Conservation (phyloP, 2,113 vertebrate species). For the Peromyscus californicus region DNA sequence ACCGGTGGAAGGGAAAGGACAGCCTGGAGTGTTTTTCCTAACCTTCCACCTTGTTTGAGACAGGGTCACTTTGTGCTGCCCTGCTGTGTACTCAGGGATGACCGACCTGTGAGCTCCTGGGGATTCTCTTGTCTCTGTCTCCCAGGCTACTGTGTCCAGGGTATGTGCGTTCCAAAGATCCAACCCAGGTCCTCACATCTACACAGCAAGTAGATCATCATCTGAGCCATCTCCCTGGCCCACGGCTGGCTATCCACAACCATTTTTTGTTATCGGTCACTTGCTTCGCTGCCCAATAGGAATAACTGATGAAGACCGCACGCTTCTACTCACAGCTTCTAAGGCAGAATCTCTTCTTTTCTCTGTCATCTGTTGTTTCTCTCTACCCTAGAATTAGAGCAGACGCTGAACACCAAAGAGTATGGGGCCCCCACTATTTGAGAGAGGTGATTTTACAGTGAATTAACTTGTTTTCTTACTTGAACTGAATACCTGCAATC, state of each 20-base stretch:
- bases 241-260: neutral
- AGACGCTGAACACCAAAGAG: neutral
- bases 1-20: neutral
- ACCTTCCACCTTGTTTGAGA: neutral
- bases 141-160: neutral
- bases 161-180: neutral
- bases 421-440: neutral
- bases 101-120: neutral
- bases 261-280: neutral
- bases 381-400: neutral
- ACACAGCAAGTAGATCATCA: no score
- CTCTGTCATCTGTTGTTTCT: neutral
- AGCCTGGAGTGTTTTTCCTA: no score
- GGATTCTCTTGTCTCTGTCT: neutral
- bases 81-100: no score
- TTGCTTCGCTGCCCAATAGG: neutral
- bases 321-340: neutral
- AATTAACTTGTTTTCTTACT: constrained; percentile 46
- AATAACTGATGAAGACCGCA: neutral
- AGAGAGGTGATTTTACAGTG: neutral
- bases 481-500: constrained; percentile 66
- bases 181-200: neutral
- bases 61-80: no score
- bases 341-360: neutral
- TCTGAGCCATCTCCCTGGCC: neutral